A percentile compares a stretch with the other conserved stretches of the same genome.
Evolutionary conservation across 2,888 invertebrate species (phyloP).

Genomic region (Orthosia incerta): DNA sequence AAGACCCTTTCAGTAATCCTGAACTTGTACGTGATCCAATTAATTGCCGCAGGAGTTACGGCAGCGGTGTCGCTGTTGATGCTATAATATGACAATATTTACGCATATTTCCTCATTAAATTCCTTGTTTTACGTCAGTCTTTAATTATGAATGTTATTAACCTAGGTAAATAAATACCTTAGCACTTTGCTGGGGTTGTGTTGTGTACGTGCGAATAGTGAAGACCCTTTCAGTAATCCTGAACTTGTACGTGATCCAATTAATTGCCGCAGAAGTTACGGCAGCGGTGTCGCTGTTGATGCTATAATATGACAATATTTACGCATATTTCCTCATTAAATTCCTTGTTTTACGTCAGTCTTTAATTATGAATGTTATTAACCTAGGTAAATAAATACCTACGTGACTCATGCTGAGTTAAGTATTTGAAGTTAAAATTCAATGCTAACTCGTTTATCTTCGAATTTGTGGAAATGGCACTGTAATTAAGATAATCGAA

Average conservation of each 20-base stretch:
- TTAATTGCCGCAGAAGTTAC: constrained; percentile 49
- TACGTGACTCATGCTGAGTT: constrained; percentile 47
- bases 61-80: constrained; percentile 2
- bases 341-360: constrained; percentile 19
- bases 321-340: constrained; percentile 35
- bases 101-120: constrained; percentile 37
- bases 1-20: constrained; percentile 67
- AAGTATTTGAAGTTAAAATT: constrained; percentile 44
- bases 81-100: constrained; percentile 20
- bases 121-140: constrained; percentile 12
- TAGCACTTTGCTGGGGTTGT: constrained; percentile 76
- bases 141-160: constrained; percentile 8
- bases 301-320: constrained; percentile 19
- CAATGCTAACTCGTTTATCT: constrained; percentile 52
- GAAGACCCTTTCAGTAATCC: constrained; percentile 67
- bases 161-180: constrained; percentile 46
- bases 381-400: constrained; percentile 16
- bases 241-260: constrained; percentile 64
- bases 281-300: constrained; percentile 5
- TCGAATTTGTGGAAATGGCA: constrained; percentile 68
- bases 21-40: constrained; percentile 64
- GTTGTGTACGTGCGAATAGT: constrained; percentile 70
- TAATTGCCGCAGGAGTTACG: constrained; percentile 48
- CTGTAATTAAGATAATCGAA: constrained; percentile 78
- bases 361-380: constrained; percentile 5